A percentile compares a stretch with the other conserved stretches of the same genome.
Evolutionary conservation across 1,140 invertebrate genomes (phyloP).

Genomic region (Danaus melanippus): DNA sequence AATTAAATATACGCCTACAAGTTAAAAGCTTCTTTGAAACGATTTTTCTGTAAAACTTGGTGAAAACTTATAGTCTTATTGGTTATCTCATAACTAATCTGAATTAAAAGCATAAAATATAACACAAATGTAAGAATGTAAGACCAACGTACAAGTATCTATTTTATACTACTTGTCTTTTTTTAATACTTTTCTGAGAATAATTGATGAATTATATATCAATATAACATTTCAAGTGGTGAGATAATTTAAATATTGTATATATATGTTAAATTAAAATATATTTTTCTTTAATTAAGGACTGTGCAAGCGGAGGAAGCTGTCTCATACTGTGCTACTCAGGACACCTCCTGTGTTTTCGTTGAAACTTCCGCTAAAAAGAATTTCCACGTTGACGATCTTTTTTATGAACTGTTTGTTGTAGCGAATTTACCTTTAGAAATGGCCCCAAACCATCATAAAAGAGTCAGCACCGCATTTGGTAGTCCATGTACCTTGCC

Average conservation of each 20-base stretch:
- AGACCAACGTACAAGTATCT: too few species aligned
- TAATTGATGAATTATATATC: too few species aligned
- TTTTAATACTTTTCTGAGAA: too few species aligned
- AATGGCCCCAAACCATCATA: slow-evolving; percentile 91
- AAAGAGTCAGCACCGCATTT: slow-evolving; percentile 78
- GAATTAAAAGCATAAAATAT: too few species aligned
- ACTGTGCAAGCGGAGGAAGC: slow-evolving; percentile 81
- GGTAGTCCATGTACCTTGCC: slow-evolving; percentile 81
- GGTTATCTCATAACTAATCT: too few species aligned
- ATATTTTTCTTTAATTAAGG: slow-evolving; percentile 53
- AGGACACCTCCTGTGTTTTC: slow-evolving; percentile 83
- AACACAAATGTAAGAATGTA: too few species aligned
- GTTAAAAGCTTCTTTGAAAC: too few species aligned
- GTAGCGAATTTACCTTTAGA: slow-evolving; percentile 85
- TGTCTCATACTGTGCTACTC: slow-evolving; percentile 77
- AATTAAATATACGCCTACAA: background rate
- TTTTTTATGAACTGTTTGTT: slow-evolving; percentile 86
- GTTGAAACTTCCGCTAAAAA: slow-evolving; percentile 87
- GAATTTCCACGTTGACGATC: slow-evolving; percentile 84
- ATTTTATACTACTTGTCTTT: too few species aligned
- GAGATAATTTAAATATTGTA: too few species aligned
- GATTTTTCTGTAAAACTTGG: too few species aligned
- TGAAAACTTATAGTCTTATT: too few species aligned
- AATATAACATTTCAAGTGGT: too few species aligned
- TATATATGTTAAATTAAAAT: background rate